Conservation (phyloP, 1,140 invertebrate genomes). For the Plectrocnemia conspersa region DNA sequence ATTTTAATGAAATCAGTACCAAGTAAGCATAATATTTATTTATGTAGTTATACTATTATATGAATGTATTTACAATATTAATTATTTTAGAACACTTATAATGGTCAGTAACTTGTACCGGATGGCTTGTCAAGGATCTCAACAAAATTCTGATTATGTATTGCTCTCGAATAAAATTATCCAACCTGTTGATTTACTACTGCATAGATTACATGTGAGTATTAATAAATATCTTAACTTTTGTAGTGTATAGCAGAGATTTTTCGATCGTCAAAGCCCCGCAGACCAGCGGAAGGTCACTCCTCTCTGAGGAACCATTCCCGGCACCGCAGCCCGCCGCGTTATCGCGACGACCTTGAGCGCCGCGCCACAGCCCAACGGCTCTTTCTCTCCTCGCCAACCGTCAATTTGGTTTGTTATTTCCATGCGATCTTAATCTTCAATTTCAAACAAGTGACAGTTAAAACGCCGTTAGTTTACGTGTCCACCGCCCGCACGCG, state of each 20-base stretch:
- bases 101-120: constrained; percentile 59
- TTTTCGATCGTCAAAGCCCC: too few relatives aligned
- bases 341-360: too few relatives aligned
- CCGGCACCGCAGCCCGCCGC: too few relatives aligned
- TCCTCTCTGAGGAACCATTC: too few relatives aligned
- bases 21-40: constrained; percentile 29
- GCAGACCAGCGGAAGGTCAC: too few relatives aligned
- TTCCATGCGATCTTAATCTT: too few relatives aligned
- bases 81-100: constrained; percentile 55
- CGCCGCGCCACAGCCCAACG: too few relatives aligned
- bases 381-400: too few relatives aligned
- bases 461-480: too few relatives aligned
- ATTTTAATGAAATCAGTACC: constrained; percentile 23
- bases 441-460: too few relatives aligned
- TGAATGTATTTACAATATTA: constrained; percentile 8
- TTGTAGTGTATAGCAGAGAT: not conserved
- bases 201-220: constrained; percentile 64
- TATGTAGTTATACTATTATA: constrained; percentile 8
- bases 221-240: not conserved
- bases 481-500: not conserved
- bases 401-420: too few relatives aligned
- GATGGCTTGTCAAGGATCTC: constrained; percentile 51
- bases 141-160: constrained; percentile 60
- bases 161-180: constrained; percentile 68
- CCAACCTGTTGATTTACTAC: constrained; percentile 61